phyloP scores from a whole-genome alignment of 2,797 vertebrate species.

The Myotis findleyi region DNA sequence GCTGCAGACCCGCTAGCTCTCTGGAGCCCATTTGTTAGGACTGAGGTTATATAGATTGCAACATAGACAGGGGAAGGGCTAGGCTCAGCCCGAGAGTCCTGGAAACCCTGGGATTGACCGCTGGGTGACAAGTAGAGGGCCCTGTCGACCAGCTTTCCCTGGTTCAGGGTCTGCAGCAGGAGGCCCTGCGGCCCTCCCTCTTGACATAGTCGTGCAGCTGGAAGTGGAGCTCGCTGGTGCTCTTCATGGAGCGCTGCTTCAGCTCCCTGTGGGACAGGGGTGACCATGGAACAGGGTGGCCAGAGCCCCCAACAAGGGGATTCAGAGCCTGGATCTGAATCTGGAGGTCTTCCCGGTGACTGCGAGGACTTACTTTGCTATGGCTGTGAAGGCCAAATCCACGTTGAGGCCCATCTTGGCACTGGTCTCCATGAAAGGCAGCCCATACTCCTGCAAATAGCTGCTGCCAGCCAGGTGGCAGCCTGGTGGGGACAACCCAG shows the following conservation, averaged over 20 bases:
- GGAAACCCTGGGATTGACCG: neutral
- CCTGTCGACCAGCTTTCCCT: neutral
- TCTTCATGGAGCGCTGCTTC: constrained; percentile 93
- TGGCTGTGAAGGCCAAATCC: constrained; percentile 95
- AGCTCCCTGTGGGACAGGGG: constrained; percentile 89
- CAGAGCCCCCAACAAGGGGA: neutral
- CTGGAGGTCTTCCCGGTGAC: neutral
- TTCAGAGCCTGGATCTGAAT: too few species aligned
- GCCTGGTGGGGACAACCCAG: neutral
- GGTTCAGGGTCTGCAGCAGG: constrained; percentile 93
- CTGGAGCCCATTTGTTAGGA: neutral
- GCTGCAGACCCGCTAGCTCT: neutral
- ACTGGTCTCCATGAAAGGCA: constrained; percentile 98
- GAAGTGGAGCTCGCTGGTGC: constrained; percentile 92
- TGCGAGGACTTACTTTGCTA: constrained; percentile 92
- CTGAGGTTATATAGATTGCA: neutral
- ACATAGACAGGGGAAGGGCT: neutral
- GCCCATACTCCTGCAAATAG: constrained; percentile 92
- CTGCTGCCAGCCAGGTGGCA: constrained; percentile 35
- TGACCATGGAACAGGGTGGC: neutral
- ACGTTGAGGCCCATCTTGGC: constrained; percentile 95
- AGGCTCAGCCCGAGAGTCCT: neutral
- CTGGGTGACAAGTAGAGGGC: neutral
- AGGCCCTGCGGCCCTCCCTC: constrained; percentile 91
- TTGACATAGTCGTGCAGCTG: constrained; percentile 95